These are phyloP conservation scores for Drosophila mojavensis DNA, from an alignment of 1,140 invertebrate genomes.

Conservation along the genomic window DNA sequence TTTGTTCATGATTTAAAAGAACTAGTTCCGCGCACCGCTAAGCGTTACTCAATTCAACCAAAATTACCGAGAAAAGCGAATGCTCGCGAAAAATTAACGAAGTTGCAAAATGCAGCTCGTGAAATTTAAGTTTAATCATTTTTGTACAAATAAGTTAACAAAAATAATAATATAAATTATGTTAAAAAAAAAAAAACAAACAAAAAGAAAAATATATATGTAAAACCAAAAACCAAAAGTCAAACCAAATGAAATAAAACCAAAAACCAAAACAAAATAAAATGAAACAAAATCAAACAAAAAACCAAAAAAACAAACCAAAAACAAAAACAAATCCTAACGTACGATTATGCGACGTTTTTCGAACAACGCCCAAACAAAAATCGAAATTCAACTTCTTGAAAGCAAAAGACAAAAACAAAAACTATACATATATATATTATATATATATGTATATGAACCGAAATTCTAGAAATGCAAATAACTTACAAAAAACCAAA, in stretches of 20 bases:
- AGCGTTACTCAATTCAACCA: not conserved
- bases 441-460: conserved; percentile 46
- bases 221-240: conserved; percentile 41
- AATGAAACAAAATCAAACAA: conserved; percentile 59
- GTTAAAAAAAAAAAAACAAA: conserved; percentile 28
- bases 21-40: not conserved
- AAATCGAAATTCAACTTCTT: conserved; percentile 98
- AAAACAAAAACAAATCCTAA: conserved; percentile 65
- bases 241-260: conserved; percentile 40
- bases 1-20: conserved; percentile 34
- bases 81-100: conserved; percentile 17
- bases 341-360: conserved; percentile 79
- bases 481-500: conserved; percentile 37
- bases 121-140: conserved; percentile 38
- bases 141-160: conserved; percentile 45
- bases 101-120: conserved; percentile 31
- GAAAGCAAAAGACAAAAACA: conserved; percentile 79
- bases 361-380: conserved; percentile 88
- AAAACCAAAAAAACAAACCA: conserved; percentile 29
- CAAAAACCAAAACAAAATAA: conserved; percentile 29
- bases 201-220: conserved; percentile 28
- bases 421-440: conserved; percentile 17
- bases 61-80: conserved; percentile 12
- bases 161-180: conserved; percentile 26
- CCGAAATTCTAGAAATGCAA: conserved; percentile 63